These are phyloP conservation scores for Cataglyphis albicans DNA, from an alignment of 2,888 invertebrate species.

Conservation along the genomic window DNA sequence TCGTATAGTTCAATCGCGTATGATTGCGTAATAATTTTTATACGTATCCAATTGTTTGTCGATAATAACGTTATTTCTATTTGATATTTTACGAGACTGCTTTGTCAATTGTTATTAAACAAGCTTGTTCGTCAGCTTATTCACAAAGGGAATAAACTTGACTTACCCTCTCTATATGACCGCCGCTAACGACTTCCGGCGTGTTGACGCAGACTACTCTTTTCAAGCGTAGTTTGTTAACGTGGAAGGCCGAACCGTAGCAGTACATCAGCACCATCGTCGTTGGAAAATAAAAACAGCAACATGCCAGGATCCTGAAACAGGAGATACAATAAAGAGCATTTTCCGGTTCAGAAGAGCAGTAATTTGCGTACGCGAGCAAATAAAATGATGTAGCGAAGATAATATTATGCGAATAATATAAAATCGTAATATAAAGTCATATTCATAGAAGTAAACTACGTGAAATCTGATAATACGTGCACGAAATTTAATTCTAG, in stretches of 20 bases:
- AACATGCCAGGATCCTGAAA: slow-evolving; percentile 93
- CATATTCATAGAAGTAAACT: background rate
- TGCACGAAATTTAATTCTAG: background rate
- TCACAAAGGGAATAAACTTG: slow-evolving; percentile 49
- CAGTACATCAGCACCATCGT: slow-evolving; percentile 97
- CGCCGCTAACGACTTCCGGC: slow-evolving; percentile 86
- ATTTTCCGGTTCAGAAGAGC: slow-evolving; percentile 26
- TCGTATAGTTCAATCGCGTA: slow-evolving; percentile 2
- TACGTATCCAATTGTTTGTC: background rate
- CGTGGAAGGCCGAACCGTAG: slow-evolving; percentile 95
- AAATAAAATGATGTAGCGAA: background rate
- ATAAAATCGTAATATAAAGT: background rate
- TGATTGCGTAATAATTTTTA: background rate
- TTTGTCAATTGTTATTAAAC: slow-evolving; percentile 1
- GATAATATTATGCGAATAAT: background rate
- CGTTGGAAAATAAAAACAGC: slow-evolving; percentile 95
- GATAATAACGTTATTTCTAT: background rate
- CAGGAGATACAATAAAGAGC: slow-evolving; percentile 78
- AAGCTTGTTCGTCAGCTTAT: slow-evolving; percentile 1
- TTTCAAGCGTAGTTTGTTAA: slow-evolving; percentile 92
- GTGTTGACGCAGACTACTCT: slow-evolving; percentile 86
- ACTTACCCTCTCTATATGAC: slow-evolving; percentile 87
- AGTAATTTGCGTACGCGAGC: slow-evolving; percentile 12
- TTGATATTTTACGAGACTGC: background rate
- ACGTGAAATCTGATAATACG: slow-evolving; percentile 15